A percentile compares a stretch with the other conserved stretches of the same genome.
phyloP scores from a whole-genome alignment of 2,113 vertebrate genomes.

The Nothoprocta pentlandii region DNA sequence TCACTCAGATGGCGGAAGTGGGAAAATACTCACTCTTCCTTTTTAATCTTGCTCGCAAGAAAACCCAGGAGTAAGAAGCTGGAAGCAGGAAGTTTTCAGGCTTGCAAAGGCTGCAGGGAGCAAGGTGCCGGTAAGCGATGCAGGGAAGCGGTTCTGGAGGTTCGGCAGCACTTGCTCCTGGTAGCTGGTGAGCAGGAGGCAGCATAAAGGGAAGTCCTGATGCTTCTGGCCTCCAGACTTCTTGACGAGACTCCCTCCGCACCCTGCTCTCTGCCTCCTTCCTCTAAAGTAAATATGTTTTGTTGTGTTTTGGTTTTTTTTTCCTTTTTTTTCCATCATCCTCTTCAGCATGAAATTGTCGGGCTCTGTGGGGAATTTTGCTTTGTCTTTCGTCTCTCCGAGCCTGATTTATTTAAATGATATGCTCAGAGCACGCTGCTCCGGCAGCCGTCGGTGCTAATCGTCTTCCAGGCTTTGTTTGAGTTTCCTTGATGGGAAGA shows the following conservation, averaged over 20 bases:
- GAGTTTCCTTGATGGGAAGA: background rate
- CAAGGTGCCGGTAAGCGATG: background rate
- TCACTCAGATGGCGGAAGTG: background rate
- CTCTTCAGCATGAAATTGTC: constrained; percentile 21
- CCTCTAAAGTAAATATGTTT: constrained; percentile 36
- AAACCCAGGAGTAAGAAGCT: background rate
- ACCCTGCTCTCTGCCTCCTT: background rate
- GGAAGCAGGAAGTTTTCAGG: background rate
- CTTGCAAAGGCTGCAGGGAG: background rate
- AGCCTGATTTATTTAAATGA: constrained; percentile 63
- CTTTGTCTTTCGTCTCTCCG: constrained; percentile 55
- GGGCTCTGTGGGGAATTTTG: constrained; percentile 44
- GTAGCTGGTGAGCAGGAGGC: background rate
- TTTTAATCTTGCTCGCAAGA: background rate
- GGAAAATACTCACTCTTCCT: background rate
- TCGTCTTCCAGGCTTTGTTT: background rate
- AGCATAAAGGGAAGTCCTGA: background rate
- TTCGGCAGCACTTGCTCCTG: background rate
- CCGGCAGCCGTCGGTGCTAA: background rate
- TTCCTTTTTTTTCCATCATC: background rate
- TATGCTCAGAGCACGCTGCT: constrained; percentile 18
- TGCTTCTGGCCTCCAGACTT: constrained; percentile 32
- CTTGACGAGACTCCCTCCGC: constrained; percentile 17
- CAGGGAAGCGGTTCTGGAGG: background rate
- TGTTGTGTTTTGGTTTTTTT: background rate